phyloP scores from a whole-genome alignment of 1,140 invertebrate species.

The Dinoponera quadriceps region DNA sequence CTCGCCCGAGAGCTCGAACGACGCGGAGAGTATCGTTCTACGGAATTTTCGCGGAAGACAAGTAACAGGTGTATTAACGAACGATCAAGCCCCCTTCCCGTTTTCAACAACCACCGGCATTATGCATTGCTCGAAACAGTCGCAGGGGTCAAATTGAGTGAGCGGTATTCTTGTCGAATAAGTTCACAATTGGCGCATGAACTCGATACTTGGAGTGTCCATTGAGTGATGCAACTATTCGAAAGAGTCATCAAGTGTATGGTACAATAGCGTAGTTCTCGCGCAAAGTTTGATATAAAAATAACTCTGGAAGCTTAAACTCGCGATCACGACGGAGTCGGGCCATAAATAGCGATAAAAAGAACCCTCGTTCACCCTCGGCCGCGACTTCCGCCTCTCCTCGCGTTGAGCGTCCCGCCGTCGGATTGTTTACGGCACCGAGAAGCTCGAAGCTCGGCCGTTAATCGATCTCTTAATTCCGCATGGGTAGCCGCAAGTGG shows the following conservation, averaged over 20 bases:
- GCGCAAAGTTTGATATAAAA: too few relatives aligned
- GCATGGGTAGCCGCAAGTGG: slow-evolving; percentile 1
- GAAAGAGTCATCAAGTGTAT: too few relatives aligned
- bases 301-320: too few relatives aligned
- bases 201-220: too few relatives aligned
- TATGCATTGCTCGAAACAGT: not conserved
- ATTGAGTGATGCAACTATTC: too few relatives aligned
- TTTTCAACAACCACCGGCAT: not conserved
- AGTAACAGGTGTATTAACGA: not conserved
- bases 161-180: too few relatives aligned
- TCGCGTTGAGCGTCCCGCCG: not conserved
- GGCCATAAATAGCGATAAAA: not conserved
- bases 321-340: too few relatives aligned
- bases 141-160: too few relatives aligned
- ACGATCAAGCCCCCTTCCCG: not conserved
- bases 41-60: slow-evolving; percentile 1
- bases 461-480: slow-evolving; percentile 50
- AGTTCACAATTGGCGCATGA: too few relatives aligned
- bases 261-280: too few relatives aligned
- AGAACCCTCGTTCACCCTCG: not conserved
- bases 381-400: not conserved
- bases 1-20: not conserved
- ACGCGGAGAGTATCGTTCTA: not conserved
- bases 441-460: not conserved
- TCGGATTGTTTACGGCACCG: slow-evolving; percentile 10